Percentiles rank a stretch among this genome's conserved stretches.
phyloP scores from a whole-genome alignment of 1,140 invertebrate species.

The Drosophila teissieri region DNA sequence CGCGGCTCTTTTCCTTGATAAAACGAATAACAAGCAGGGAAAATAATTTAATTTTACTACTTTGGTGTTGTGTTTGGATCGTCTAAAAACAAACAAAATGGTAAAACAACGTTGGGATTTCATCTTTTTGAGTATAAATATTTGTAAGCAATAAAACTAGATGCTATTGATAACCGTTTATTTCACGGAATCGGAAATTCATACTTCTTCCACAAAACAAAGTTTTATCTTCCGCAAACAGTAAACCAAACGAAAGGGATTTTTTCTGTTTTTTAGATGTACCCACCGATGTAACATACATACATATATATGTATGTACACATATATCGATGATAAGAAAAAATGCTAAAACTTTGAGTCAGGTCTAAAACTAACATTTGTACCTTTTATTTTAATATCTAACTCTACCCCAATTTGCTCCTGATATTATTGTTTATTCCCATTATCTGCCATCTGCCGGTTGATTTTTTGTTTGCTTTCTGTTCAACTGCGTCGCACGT shows the following conservation, averaged over 20 bases:
- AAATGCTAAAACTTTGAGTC: too few relatives aligned
- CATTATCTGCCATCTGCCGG: slow-evolving; percentile 34
- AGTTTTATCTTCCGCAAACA: neutral
- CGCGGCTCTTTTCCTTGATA: slow-evolving; percentile 27
- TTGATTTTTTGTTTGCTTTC: slow-evolving; percentile 10
- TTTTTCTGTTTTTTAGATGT: neutral
- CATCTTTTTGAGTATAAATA: slow-evolving; percentile 21
- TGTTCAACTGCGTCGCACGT: slow-evolving; percentile 23
- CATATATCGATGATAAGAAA: too few relatives aligned
- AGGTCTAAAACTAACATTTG: neutral
- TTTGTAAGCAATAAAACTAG: slow-evolving; percentile 22
- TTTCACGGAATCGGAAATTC: slow-evolving; percentile 8
- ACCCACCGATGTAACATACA: too few relatives aligned
- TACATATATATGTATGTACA: too few relatives aligned
- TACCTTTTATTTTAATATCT: neutral
- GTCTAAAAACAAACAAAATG: too few relatives aligned
- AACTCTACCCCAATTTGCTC: neutral
- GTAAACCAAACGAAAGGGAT: neutral
- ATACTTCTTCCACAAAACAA: neutral
- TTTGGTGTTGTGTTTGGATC: too few relatives aligned
- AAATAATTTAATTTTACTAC: slow-evolving; percentile 64
- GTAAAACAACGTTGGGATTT: too few relatives aligned
- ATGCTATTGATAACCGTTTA: slow-evolving; percentile 24
- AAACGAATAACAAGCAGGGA: slow-evolving; percentile 35
- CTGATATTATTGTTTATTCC: slow-evolving; percentile 29